Conservation (phyloP, 2,113 vertebrate species). For the Athene cunicularia region DNA sequence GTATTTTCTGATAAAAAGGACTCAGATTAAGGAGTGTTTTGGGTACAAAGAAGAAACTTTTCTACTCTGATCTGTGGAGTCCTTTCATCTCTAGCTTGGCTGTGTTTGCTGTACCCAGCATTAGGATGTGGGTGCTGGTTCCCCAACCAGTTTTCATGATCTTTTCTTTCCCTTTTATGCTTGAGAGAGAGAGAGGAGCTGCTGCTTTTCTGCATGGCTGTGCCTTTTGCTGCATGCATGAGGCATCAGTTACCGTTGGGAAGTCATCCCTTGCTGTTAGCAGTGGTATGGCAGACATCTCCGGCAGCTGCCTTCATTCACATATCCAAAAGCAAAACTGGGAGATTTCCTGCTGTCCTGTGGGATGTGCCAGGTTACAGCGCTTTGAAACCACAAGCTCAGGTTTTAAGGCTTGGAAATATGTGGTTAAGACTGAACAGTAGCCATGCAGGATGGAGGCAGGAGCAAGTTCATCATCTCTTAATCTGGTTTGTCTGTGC, state of each 20-base stretch:
- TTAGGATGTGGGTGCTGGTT: neutral
- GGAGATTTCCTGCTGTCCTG: neutral
- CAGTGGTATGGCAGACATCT: neutral
- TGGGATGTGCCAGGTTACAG: neutral
- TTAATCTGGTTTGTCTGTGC: neutral
- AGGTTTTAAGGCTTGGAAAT: neutral
- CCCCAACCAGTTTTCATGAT: neutral
- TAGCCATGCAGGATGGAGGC: neutral
- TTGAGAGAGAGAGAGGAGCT: neutral
- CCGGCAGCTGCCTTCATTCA: neutral
- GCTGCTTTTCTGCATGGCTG: neutral
- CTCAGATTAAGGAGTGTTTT: neutral
- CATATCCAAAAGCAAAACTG: neutral
- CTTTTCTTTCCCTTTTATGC: neutral
- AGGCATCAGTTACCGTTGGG: neutral
- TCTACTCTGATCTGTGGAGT: neutral
- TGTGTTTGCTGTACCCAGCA: rapidly evolving
- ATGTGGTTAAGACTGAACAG: rapidly evolving
- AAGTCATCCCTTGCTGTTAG: neutral
- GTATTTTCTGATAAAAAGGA: neutral
- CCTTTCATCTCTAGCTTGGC: neutral
- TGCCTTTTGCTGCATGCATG: neutral
- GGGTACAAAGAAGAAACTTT: neutral
- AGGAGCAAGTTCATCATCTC: neutral
- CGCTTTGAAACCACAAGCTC: neutral